Percentiles rank a stretch among this genome's conserved stretches.
Evolutionary conservation across 2,888 invertebrate genomes (phyloP).

Genomic region (Dendrolimus pini): DNA sequence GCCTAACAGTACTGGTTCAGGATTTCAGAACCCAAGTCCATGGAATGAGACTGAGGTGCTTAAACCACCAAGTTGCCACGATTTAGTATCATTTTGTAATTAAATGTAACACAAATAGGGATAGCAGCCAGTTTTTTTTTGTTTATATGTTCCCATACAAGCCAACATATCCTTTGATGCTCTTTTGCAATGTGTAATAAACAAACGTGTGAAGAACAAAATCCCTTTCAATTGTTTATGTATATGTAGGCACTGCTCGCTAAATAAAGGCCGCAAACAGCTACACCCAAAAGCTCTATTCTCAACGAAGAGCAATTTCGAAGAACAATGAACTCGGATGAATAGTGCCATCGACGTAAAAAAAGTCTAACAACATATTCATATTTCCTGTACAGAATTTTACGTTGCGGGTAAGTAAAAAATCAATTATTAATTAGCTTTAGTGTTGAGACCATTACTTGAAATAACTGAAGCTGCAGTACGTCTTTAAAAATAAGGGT

Average conservation of each 20-base stretch:
- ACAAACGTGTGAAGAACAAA: constrained; percentile 3
- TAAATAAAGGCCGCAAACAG: constrained; percentile 46
- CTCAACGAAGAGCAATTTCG: constrained; percentile 65
- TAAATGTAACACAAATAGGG: too few species aligned
- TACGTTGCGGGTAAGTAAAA: constrained; percentile 7
- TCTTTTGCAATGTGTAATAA: background rate
- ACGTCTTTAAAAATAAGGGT: constrained; percentile 9
- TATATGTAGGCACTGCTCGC: constrained; percentile 26
- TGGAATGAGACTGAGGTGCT: too few species aligned
- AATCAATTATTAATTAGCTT: background rate
- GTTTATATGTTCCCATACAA: too few species aligned
- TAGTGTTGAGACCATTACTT: background rate
- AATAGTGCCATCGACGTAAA: constrained; percentile 64
- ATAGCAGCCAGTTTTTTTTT: too few species aligned
- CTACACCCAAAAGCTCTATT: constrained; percentile 56
- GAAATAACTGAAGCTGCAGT: background rate
- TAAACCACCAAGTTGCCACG: too few species aligned
- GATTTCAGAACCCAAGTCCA: too few species aligned
- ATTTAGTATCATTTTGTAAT: too few species aligned
- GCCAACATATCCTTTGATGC: background rate
- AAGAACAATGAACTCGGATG: constrained; percentile 68
- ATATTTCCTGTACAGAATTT: constrained; percentile 35
- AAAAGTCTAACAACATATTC: constrained; percentile 66
- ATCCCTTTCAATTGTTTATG: constrained; percentile 24
- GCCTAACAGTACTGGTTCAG: too few species aligned